Evolutionary conservation across 2,797 vertebrate genomes (phyloP).

Genomic region (Rhabdophis nuchalis): DNA sequence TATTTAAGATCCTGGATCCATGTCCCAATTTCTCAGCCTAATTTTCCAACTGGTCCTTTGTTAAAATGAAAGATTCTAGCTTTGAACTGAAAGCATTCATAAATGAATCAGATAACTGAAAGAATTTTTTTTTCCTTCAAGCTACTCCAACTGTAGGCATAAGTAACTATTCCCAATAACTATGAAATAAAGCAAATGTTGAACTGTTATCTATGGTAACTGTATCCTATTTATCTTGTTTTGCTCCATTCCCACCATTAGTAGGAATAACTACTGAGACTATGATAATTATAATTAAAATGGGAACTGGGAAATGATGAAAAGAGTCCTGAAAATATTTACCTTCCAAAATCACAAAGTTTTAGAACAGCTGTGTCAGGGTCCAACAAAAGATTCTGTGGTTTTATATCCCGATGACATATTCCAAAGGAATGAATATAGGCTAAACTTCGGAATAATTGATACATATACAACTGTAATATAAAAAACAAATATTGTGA

Average conservation of each 20-base stretch:
- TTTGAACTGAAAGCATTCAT: background rate
- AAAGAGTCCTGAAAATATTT: conserved; percentile 40
- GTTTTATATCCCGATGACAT: conserved; percentile 99
- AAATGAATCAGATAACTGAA: background rate
- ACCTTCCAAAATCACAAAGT: conserved; percentile 99
- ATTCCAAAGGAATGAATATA: conserved; percentile 99
- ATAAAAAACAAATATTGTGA: conserved; percentile 39
- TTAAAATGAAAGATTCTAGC: background rate
- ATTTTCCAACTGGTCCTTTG: background rate
- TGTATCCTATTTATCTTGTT: background rate
- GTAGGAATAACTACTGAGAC: background rate
- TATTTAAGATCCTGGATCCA: background rate
- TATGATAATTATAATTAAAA: background rate
- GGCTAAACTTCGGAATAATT: conserved; percentile 98
- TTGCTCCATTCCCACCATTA: background rate
- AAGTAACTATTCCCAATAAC: background rate
- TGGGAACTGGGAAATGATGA: background rate
- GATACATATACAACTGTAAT: conserved; percentile 98
- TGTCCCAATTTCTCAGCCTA: background rate
- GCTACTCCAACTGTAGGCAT: background rate
- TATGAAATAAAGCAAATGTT: background rate
- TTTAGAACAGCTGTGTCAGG: conserved; percentile 98
- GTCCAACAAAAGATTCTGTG: conserved; percentile 98
- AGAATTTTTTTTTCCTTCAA: background rate
- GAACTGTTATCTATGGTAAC: background rate